Evolutionary conservation across 2,797 vertebrate genomes (phyloP), one percentile per base, ranked within the genome.

Genomic region (Sebastes kiyomatsui): DNA sequence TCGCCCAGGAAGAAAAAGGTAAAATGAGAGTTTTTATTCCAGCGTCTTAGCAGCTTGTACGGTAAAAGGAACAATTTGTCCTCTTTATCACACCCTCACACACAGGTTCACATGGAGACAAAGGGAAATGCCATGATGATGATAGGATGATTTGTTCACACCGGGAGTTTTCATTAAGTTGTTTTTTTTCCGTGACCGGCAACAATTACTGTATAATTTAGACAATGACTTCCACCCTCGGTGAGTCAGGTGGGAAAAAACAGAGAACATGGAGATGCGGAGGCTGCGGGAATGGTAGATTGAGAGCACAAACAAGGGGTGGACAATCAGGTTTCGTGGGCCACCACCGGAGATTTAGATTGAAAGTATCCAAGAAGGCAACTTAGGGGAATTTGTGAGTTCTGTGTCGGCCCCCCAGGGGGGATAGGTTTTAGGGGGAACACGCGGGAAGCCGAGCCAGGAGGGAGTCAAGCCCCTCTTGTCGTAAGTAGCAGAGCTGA

Each of bases 291-390:
- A 49, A 20, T 22, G 65, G 64, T 66, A 38, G 65, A 67, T 54
- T 20, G 68, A 56, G 30, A 46, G 61, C 70, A 46, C 46, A 49
- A 68, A 76, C 46, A 38, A 38, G 10, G 23, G 38, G 12, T 38
- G 30, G 56, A 60, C 54, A 64, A 59, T 52, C 52, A 46, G 66
- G 52, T 58, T 58, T 49, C 73, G 74, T 23, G 7, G 68, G 28
- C 78, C 75, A 78, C 81, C 73, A 28, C 28, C 5, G 13, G 87
- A 80, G 76, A 87, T 77, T 68, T 65, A 5, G 72, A 87, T 87
- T 86, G 72, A 69, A 88, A 79, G 72, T 38, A 38, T 82, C 72
- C 58, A 67, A 59, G 49, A 67, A 16, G 38, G 38, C 13, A 68
- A 49, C 20, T 52, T 35, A 25, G 38, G 42, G 33, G 61, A 66